Evolutionary conservation across 2,888 invertebrate species (phyloP), one percentile per base, ranked within the genome.

Genomic region (Shargacucullia verbasci): DNA sequence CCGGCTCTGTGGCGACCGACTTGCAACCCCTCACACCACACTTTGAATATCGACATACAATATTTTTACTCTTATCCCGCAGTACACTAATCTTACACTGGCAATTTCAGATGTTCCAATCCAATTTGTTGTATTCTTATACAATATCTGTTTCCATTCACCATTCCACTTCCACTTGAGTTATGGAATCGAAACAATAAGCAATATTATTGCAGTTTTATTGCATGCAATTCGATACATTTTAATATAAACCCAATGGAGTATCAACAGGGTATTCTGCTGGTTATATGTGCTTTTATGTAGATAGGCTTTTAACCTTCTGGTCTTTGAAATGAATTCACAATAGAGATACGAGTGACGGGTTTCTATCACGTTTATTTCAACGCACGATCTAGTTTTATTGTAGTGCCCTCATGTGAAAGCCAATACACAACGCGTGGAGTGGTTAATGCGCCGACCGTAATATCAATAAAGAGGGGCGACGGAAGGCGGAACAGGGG

Each of bases 391-490:
- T 80, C 75, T 77, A 84, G 82, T 88, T 88, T 88, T 89, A 88
- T 88, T 84, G 82, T 85, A 79, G 82, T 72, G 73, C 71, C 69
- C 78, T 83, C 79, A 79, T 77, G 76, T 83, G 85, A 82, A 86
- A 87, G 86, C 85, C 86, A 86, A 89, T 87, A 88, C 86, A 85
- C 80, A 84, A 80, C 80, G 83, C 81, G 81, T 82, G 81, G 84
- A 90, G 88, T 89, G 86, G 83, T 88, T 90, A 90, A 89, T 89
- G 88, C 84, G 82, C 82, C 86, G 82, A 82, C 86, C 83, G 86
- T 87, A 87, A 89, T 90, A 88, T 89, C 89, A 90, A 88, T 90
- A 92, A 89, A 90, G 84, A 83, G 84, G 80, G 69, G 78, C 25
- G 73, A 69, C 61, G 74, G 77, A 74, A 78, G 76, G 79, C 59